Conservation (phyloP, 2,113 vertebrate species). For the Oplegnathus fasciatus region DNA sequence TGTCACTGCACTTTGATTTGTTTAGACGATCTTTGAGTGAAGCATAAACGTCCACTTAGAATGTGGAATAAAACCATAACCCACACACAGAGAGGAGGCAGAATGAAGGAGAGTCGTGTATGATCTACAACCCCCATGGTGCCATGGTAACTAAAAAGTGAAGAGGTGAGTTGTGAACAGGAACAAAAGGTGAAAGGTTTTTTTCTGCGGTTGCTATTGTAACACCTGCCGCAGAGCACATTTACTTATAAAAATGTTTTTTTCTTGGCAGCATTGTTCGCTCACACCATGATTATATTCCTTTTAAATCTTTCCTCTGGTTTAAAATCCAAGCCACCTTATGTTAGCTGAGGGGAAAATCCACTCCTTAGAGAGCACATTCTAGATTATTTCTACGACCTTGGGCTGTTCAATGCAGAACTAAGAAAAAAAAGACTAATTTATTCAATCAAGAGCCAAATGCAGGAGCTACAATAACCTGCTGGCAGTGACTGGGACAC, state of each 20-base stretch:
- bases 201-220: not conserved
- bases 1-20: constrained; percentile 20
- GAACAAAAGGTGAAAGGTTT: constrained; percentile 35
- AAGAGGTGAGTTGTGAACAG: constrained; percentile 40
- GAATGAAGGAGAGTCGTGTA: not conserved
- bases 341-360: constrained; percentile 9
- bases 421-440: constrained; percentile 3
- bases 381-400: constrained; percentile 22
- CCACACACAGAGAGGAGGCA: not conserved
- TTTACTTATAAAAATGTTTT: constrained; percentile 24
- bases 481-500: not conserved
- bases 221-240: constrained; percentile 5
- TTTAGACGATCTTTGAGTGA: not conserved
- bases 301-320: constrained; percentile 7
- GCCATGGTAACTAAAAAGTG: constrained; percentile 54
- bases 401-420: constrained; percentile 9
- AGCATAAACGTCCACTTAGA: not conserved
- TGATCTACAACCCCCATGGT: constrained; percentile 37
- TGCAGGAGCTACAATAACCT: not conserved
- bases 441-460: constrained; percentile 10
- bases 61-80: constrained; percentile 21
- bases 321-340: constrained; percentile 14
- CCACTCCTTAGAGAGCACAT: not conserved
- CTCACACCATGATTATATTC: constrained; percentile 18
- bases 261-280: constrained; percentile 28